phyloP scores from a whole-genome alignment of 2,113 vertebrate genomes.

The Ceyx cyanopectus region DNA sequence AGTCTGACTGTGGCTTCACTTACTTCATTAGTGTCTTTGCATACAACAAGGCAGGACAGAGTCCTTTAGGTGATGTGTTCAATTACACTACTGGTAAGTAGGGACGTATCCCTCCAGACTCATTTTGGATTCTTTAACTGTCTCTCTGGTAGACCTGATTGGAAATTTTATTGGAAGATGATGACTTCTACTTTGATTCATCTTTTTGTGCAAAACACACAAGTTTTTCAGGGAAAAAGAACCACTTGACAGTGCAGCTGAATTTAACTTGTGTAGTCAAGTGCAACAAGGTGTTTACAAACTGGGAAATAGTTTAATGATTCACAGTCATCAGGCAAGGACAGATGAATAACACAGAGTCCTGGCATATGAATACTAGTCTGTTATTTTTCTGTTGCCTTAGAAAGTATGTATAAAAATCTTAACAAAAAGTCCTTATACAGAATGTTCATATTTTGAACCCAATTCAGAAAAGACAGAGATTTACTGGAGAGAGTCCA shows the following conservation, averaged over 20 bases:
- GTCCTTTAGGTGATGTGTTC: slow-evolving; percentile 79
- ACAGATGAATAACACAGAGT: background rate
- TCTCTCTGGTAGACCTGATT: background rate
- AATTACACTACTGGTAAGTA: slow-evolving; percentile 90
- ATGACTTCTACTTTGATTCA: background rate
- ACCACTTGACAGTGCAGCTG: background rate
- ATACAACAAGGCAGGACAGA: slow-evolving; percentile 88
- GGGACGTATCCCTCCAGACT: background rate
- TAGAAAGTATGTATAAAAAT: background rate
- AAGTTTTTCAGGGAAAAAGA: background rate
- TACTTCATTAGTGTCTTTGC: slow-evolving; percentile 90
- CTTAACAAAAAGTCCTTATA: background rate
- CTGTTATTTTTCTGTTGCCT: background rate
- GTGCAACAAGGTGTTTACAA: background rate
- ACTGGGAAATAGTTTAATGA: background rate
- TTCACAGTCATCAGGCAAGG: background rate
- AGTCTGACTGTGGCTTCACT: slow-evolving; percentile 88
- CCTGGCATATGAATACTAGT: background rate
- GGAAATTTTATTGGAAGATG: background rate
- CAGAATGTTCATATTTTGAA: background rate
- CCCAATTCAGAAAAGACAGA: too few species aligned
- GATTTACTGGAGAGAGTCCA: too few species aligned
- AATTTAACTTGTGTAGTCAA: background rate
- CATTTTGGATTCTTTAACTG: background rate
- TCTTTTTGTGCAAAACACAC: background rate